Conservation (phyloP, 2,113 vertebrate species). For the Tympanuchus pallidicinctus region DNA sequence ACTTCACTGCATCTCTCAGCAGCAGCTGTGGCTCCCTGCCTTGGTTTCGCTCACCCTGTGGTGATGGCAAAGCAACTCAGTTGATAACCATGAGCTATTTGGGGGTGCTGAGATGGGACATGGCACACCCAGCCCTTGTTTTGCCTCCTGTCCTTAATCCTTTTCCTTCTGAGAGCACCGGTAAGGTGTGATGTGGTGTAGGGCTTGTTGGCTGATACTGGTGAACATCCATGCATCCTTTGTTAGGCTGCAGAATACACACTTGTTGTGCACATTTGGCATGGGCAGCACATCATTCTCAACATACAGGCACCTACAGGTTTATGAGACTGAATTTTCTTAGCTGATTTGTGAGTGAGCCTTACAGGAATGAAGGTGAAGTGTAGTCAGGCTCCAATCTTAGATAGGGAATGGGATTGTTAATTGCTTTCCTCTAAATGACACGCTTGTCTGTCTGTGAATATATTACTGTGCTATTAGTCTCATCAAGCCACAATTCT, state of each 20-base stretch:
- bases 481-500: neutral
- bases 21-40: neutral
- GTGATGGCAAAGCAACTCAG: neutral
- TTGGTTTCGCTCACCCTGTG: neutral
- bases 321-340: neutral
- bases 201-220: neutral
- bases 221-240: accelerated
- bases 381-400: neutral
- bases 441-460: neutral
- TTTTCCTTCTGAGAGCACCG: neutral
- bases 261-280: neutral
- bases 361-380: neutral
- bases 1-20: neutral
- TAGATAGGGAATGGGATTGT: neutral
- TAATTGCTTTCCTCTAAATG: neutral
- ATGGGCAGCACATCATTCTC: accelerated
- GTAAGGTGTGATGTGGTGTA: accelerated
- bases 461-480: neutral
- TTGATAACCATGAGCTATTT: accelerated
- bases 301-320: neutral
- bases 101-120: accelerated
- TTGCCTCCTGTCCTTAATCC: neutral
- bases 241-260: neutral
- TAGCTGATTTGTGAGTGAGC: neutral
- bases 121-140: neutral